Conservation (phyloP, 2,113 vertebrate species). For the Boleophthalmus pectinirostris region DNA sequence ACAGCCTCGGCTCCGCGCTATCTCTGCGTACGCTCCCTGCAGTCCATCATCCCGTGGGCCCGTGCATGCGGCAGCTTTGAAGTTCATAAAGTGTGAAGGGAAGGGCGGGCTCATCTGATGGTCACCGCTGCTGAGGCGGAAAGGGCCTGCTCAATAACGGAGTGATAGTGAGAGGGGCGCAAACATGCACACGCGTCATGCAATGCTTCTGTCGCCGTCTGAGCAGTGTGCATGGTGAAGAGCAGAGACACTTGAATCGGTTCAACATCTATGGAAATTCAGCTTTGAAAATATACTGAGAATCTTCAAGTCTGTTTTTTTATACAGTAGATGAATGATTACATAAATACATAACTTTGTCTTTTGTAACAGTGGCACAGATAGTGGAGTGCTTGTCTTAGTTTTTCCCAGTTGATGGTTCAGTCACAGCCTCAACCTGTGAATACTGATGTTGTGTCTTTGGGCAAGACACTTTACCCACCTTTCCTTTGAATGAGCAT, state of each 20-base stretch:
- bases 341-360: too few relatives aligned
- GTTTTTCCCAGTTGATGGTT: too few relatives aligned
- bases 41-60: slow-evolving; percentile 55
- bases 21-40: slow-evolving; percentile 40
- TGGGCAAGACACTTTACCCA: too few relatives aligned
- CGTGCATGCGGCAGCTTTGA: slow-evolving; percentile 21
- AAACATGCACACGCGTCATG: slow-evolving; percentile 37
- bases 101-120: slow-evolving; percentile 64
- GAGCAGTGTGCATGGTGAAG: slow-evolving; percentile 17
- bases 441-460: too few relatives aligned
- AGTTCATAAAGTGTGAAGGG: slow-evolving; percentile 65
- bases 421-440: too few relatives aligned
- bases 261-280: too few relatives aligned
- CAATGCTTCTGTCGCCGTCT: slow-evolving; percentile 19
- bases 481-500: too few relatives aligned
- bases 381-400: neutral
- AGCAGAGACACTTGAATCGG: neutral
- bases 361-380: neutral
- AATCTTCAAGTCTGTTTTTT: too few relatives aligned
- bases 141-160: slow-evolving; percentile 54
- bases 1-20: slow-evolving; percentile 28
- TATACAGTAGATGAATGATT: too few relatives aligned
- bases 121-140: slow-evolving; percentile 53
- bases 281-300: too few relatives aligned
- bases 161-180: slow-evolving; percentile 34